phyloP scores from a whole-genome alignment of 30 jellyfish, hydroid and myxozoan species.

The Aurelia coerulea region DNA sequence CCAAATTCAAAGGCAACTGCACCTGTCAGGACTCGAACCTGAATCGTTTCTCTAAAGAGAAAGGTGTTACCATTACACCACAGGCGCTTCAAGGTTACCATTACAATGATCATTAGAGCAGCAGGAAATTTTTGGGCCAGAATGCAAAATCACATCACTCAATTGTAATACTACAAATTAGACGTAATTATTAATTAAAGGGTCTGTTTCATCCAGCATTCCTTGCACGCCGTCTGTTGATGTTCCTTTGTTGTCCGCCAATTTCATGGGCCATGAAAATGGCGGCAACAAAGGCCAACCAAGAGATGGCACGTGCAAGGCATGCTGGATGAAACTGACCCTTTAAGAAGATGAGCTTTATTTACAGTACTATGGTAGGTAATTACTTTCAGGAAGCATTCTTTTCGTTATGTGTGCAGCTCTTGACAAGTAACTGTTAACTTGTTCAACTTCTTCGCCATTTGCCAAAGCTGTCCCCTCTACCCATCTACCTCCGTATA shows the following conservation, averaged over 20 bases:
- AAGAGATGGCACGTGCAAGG: too few species aligned
- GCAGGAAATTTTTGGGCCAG: too few species aligned
- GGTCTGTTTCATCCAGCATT: too few species aligned
- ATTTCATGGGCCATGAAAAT: too few species aligned
- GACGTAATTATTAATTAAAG: too few species aligned
- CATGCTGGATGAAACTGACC: too few species aligned
- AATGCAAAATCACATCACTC: too few species aligned
- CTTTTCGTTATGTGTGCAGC: conserved; percentile 28
- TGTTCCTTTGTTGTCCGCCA: too few species aligned
- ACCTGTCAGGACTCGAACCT: conserved; percentile 44
- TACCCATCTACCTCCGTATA: conserved; percentile 45
- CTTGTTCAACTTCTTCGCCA: conserved; percentile 63
- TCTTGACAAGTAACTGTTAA: conserved; percentile 50
- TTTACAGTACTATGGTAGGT: background rate
- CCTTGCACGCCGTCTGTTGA: too few species aligned
- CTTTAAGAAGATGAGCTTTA: too few species aligned
- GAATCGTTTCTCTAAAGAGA: conserved; percentile 29
- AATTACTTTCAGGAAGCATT: conserved; percentile 30
- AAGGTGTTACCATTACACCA: conserved; percentile 30
- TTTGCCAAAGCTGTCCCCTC: conserved; percentile 41
- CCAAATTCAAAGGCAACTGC: conserved; percentile 5
- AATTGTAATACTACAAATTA: too few species aligned
- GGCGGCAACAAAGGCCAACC: too few species aligned
- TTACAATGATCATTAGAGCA: background rate
- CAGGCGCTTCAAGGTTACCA: conserved; percentile 16